phyloP scores from a whole-genome alignment of 2,797 vertebrate genomes.

The Cottoperca gobio region DNA sequence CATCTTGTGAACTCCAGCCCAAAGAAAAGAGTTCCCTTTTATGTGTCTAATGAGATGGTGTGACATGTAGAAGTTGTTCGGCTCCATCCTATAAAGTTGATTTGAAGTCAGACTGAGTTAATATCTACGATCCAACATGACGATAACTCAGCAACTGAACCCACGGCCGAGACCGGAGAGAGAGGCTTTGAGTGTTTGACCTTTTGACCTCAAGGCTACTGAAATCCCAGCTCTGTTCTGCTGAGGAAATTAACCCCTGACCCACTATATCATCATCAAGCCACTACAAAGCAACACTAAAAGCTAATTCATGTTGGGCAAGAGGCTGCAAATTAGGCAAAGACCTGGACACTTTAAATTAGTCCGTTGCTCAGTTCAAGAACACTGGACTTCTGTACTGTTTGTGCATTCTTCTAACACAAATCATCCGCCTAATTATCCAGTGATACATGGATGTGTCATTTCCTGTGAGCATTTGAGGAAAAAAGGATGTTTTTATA shows the following conservation, averaged over 20 bases:
- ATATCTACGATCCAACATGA: constrained; percentile 52
- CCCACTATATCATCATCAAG: constrained; percentile 63
- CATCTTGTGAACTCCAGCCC: constrained; percentile 73
- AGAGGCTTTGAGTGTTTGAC: constrained; percentile 64
- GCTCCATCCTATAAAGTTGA: constrained; percentile 55
- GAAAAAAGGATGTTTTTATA: background rate
- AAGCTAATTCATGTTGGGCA: constrained; percentile 33
- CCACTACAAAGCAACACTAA: constrained; percentile 52
- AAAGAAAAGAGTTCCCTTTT: constrained; percentile 62
- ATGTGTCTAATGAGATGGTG: constrained; percentile 76
- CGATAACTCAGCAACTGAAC: constrained; percentile 70
- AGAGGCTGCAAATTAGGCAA: constrained; percentile 48
- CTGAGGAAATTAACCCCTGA: constrained; percentile 66
- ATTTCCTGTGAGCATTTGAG: background rate
- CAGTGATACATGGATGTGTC: background rate
- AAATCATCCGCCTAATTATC: background rate
- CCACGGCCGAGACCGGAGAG: constrained; percentile 45
- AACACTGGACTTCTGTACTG: background rate
- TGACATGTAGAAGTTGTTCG: constrained; percentile 69
- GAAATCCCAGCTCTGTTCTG: constrained; percentile 56
- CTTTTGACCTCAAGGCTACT: constrained; percentile 59
- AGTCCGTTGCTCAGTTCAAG: constrained; percentile 11
- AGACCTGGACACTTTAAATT: constrained; percentile 23
- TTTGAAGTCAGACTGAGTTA: constrained; percentile 57
- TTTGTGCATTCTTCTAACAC: constrained; percentile 1